Conservation (phyloP, 1,140 invertebrate species). For the Lasaia peninsularis region DNA sequence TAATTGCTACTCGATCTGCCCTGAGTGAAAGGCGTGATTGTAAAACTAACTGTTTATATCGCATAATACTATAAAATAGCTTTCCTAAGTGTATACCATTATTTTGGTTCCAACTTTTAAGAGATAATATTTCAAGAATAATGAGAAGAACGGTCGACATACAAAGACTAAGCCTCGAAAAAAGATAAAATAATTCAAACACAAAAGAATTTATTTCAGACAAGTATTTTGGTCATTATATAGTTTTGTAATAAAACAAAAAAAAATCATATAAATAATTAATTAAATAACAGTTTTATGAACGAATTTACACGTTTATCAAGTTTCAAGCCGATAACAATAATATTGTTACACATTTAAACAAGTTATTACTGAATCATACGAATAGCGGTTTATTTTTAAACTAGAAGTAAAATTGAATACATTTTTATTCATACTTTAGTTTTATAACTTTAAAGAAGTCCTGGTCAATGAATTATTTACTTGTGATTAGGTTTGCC, state of each 20-base stretch:
- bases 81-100: no score
- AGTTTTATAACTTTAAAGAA: no score
- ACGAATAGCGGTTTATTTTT: background rate
- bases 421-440: no score
- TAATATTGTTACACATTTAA: background rate
- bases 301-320: background rate
- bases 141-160: background rate
- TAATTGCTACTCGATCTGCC: constrained; percentile 55
- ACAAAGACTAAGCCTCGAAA: background rate
- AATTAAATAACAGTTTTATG: background rate
- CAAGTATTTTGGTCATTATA: background rate
- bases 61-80: background rate
- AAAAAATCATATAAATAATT: background rate
- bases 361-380: background rate
- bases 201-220: background rate
- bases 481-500: no score
- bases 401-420: no score
- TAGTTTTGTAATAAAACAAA: background rate
- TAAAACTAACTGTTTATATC: constrained; percentile 6
- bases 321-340: background rate
- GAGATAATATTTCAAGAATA: background rate
- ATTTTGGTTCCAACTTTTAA: no score
- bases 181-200: background rate
- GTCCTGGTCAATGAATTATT: no score
- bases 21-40: constrained; percentile 21